Percentiles rank a stretch among this genome's conserved stretches.
phyloP scores from a whole-genome alignment of 2,797 vertebrate genomes.

The Chrysocyon brachyurus region DNA sequence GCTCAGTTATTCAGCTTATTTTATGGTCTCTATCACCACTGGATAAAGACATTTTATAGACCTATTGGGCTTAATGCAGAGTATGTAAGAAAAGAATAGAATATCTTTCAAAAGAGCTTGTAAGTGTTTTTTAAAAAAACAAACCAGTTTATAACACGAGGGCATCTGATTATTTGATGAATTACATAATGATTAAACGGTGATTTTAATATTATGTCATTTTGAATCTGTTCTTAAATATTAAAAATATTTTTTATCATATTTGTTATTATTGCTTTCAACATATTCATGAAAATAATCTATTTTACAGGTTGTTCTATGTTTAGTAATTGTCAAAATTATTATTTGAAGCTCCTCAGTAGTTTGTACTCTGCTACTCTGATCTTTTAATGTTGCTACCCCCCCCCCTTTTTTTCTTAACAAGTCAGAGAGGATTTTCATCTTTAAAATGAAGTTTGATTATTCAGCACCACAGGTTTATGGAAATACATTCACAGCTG shows the following conservation, averaged over 20 bases:
- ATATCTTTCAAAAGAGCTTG: slow-evolving; percentile 11
- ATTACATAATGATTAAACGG: not conserved
- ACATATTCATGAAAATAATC: not conserved
- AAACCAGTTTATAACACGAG: not conserved
- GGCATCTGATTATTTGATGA: not conserved
- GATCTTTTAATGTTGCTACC: not conserved
- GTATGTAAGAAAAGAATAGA: not conserved
- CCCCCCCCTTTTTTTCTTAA: not conserved
- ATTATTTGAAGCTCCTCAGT: not conserved
- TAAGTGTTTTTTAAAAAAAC: not conserved
- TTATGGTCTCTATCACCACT: not conserved
- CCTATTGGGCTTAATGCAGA: not conserved
- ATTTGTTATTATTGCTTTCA: not conserved
- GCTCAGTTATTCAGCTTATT: slow-evolving; percentile 53
- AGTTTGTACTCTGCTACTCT: not conserved
- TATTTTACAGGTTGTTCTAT: not conserved
- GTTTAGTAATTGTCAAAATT: not conserved
- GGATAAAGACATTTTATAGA: slow-evolving; percentile 24
- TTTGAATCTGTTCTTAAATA: not conserved
- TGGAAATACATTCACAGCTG: not conserved
- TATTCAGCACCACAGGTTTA: not conserved
- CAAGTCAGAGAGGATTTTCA: not conserved
- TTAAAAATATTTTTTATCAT: not conserved
- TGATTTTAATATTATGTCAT: not conserved
- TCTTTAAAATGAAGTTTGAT: not conserved